Percentiles rank a stretch among this genome's conserved stretches.
Conservation (phyloP, 2,888 invertebrate species). For the Emmelina monodactyla region DNA sequence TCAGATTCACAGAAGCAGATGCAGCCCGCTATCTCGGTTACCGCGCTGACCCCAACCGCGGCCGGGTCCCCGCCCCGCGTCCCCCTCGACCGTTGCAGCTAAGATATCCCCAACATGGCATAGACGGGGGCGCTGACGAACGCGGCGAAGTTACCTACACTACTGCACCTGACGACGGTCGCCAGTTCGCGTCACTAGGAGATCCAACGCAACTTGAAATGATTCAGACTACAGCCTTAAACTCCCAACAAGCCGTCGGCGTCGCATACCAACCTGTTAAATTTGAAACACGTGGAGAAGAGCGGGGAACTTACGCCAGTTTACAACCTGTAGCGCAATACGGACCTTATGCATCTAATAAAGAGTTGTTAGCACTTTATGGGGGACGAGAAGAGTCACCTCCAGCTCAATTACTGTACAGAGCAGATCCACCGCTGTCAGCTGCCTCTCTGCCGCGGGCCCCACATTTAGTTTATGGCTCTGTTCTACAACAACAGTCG, state of each 20-base stretch:
- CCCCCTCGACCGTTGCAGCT: conserved; percentile 21
- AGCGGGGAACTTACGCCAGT: conserved; percentile 67
- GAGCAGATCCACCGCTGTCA: conserved; percentile 72
- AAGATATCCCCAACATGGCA: neutral
- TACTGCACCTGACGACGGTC: conserved; percentile 34
- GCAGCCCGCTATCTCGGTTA: conserved; percentile 48
- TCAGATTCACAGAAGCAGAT: conserved; percentile 40
- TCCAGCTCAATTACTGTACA: conserved; percentile 67
- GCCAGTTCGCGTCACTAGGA: conserved; percentile 34
- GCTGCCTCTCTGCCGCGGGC: conserved; percentile 66
- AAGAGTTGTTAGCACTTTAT: conserved; percentile 26
- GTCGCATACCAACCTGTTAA: conserved; percentile 23
- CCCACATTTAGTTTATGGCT: conserved; percentile 56
- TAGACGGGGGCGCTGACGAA: conserved; percentile 21
- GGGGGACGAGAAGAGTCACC: conserved; percentile 54
- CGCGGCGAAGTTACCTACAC: conserved; percentile 23
- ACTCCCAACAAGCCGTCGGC: conserved; percentile 29
- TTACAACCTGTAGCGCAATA: conserved; percentile 67
- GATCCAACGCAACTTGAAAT: neutral
- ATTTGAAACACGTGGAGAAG: conserved; percentile 50
- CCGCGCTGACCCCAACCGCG: conserved; percentile 46
- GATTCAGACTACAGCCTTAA: conserved; percentile 24
- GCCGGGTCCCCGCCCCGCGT: conserved; percentile 6
- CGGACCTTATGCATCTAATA: conserved; percentile 21
- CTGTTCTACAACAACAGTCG: conserved; percentile 48